Evolutionary conservation across 2,797 vertebrate species (phyloP), one percentile per base, ranked within the genome.

Genomic region (Hirundo rustica): DNA sequence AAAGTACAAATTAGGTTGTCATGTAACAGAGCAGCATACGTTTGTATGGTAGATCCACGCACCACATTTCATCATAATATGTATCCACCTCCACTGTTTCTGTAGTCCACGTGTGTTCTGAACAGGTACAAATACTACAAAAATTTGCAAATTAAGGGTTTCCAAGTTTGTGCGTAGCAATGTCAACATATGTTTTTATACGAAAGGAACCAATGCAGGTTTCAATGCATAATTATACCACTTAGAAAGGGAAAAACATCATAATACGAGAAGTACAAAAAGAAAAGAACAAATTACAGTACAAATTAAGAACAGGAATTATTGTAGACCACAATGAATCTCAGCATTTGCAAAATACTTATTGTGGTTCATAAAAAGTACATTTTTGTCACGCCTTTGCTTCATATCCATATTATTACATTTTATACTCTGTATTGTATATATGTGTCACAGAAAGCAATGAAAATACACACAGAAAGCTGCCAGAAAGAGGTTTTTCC

Each of bases 1-100:
- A 79, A 94, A 94, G 61, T 57, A 88, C 81, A 93, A 96, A 96
- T 82, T 89, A 91, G 85, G 66, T 64, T 95, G 90, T 96, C 82
- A 64, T 82, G 74, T 74, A 93, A 65, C 45, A 73, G 81, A 89
- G 86, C 60, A 58, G 48, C 50, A 51, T 36, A 50, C 65, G 77
- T 94, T 83, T 55, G 18, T 85, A 45, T 30, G 70, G 83, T 72
- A 72, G 44, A 93, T 71, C 62, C n/a, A 22, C 27, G 54, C 18
- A 61, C 16, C 51, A 19, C 30, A 19, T 84, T 94, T 30, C 38
- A 50, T 47, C 53, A 75, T 26, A 60, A 15, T 53, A 32, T 30
- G 22, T 66, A 73, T 61, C 27, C 47, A 40, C 55, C 6, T 19
- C 29, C 72, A 42, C 30, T 51, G 13, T 4, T 10, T 74, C 61